Percentiles rank a stretch among this genome's conserved stretches.
Conservation (phyloP, 2,888 invertebrate genomes). For the Schizaphis graminum region DNA sequence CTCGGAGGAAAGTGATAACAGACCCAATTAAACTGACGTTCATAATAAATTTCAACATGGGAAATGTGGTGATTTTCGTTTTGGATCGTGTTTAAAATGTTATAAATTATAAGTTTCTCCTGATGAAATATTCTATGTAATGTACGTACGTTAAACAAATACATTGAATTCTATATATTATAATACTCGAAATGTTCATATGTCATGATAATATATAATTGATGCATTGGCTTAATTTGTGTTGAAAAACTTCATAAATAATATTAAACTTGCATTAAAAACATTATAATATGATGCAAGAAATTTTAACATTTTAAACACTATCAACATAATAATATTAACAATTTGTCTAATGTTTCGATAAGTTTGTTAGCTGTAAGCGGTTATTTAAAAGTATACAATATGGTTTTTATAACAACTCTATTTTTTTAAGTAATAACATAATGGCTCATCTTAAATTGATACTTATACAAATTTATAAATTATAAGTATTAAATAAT, state of each 20-base stretch:
- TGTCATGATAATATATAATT: background rate
- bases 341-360: background rate
- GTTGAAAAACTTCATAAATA: background rate
- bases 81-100: background rate
- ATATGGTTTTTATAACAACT: background rate
- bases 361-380: background rate
- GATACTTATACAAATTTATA: background rate
- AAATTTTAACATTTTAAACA: background rate
- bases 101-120: background rate
- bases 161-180: background rate
- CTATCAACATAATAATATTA: too few relatives aligned
- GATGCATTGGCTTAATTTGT: background rate
- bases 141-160: background rate
- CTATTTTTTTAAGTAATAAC: background rate
- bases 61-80: background rate
- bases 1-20: slow-evolving; percentile 18
- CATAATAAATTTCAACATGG: background rate
- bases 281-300: background rate
- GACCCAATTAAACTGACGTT: slow-evolving; percentile 32
- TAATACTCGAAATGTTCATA: background rate
- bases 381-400: background rate
- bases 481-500: too few relatives aligned
- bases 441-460: background rate
- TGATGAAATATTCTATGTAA: background rate
- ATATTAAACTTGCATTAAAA: background rate